Conservation (phyloP, 2,888 invertebrate species). For the Pseudoips prasinana region DNA sequence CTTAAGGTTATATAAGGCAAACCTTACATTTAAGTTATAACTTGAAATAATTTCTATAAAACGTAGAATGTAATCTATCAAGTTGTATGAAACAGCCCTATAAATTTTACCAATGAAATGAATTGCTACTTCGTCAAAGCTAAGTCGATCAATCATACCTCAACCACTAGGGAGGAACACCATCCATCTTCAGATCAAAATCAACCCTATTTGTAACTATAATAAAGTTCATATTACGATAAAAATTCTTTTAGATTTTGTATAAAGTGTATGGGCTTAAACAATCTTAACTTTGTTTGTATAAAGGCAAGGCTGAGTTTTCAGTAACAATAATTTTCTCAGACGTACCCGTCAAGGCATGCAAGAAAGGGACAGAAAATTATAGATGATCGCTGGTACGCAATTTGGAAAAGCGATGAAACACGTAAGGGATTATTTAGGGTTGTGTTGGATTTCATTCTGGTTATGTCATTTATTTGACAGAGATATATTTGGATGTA, state of each 20-base stretch:
- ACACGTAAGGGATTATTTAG: conserved; percentile 6
- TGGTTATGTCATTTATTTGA: neutral
- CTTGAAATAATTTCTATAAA: neutral
- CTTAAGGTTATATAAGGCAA: too few relatives aligned
- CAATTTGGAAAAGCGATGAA: conserved; percentile 14
- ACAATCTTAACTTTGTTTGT: too few relatives aligned
- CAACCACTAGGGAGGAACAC: conserved; percentile 14
- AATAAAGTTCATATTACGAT: too few relatives aligned
- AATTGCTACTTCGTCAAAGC: conserved; percentile 18
- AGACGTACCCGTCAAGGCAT: too few relatives aligned
- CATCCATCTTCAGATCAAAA: too few relatives aligned
- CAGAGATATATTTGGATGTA: neutral
- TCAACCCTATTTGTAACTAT: too few relatives aligned
- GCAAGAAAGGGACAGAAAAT: conserved; percentile 4
- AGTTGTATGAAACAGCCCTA: conserved; percentile 8
- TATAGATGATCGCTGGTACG: conserved; percentile 7
- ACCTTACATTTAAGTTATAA: too few relatives aligned
- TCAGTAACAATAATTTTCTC: too few relatives aligned
- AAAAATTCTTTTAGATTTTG: too few relatives aligned
- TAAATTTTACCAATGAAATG: conserved; percentile 12
- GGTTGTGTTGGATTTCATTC: conserved; percentile 5
- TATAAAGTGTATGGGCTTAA: too few relatives aligned
- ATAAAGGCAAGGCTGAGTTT: too few relatives aligned
- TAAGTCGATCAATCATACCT: conserved; percentile 20
- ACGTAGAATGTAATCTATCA: conserved; percentile 19